Base-by-base conservation (phyloP, 2,113 vertebrate species). In the Sphyrna mokarran region DNA sequence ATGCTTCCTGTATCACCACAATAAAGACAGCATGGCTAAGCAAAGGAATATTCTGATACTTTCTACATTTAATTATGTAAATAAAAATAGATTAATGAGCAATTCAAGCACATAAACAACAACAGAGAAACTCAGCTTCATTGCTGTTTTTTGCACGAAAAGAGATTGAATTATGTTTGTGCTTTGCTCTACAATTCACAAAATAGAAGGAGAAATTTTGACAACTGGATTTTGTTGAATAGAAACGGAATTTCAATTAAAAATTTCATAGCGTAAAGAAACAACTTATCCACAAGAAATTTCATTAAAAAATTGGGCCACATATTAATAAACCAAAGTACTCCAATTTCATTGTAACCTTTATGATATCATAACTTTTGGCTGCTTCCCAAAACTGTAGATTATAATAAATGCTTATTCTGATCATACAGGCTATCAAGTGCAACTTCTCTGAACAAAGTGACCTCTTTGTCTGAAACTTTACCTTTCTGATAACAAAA, bases 191-290 rank as follows among this genome's bases (percentile, higher is more conserved):
- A 13, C 61, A 37, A 48, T 86, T 20, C 40, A 86, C 83, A 40
- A 86, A 85, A 86, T 86, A 22, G 40, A 86, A 86, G 83, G 13
- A 86, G 83, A 85, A 40, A 86, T 86, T 16, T 86, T 86, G 83
- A 37, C 83, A 20, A 43, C 37, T 86, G 37, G 33, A 86, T 40
- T 86, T 40, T 37, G 33, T 86, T 40, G 33, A 86, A 40, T 22
- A 16, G 83, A 43, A 86, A 40, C 37, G 48, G 83, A 0, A 48
- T 4, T 86, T 86, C 40, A 43, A 18, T 86, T 43, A 43, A 86
- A 43, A 86, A 86, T 86, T 37, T 37, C 83, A 86, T 40, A 37
- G 10, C 43, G 18, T 40, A 37, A 40, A 40, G 83, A 86, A 72
- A 26, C 37, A 40, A n/a, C 18, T 40, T 22, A 86, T 37, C 83